phyloP scores from a whole-genome alignment of 2,113 vertebrate genomes.

The Hyaena hyaena region DNA sequence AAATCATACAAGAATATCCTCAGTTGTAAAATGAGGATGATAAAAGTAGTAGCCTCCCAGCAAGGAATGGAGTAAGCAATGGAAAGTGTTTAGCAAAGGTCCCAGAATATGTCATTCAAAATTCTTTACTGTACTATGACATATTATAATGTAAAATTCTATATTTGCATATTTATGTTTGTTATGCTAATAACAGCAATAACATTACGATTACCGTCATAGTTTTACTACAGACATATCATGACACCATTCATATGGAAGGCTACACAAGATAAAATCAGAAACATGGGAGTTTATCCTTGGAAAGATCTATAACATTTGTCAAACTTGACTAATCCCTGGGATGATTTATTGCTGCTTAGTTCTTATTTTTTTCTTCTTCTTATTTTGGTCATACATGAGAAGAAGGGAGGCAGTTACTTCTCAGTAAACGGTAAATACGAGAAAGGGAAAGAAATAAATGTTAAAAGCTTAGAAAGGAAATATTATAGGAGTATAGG shows the following conservation, averaged over 20 bases:
- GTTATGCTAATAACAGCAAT: background rate
- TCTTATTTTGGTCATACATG: background rate
- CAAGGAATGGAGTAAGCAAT: background rate
- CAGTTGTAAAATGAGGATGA: background rate
- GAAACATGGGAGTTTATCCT: background rate
- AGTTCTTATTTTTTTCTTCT: background rate
- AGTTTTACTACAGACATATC: background rate
- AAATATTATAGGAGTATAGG: background rate
- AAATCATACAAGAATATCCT: background rate
- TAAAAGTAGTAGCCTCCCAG: background rate
- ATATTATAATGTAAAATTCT: background rate
- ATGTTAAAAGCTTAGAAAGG: background rate
- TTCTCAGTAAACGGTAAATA: background rate
- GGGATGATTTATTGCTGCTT: background rate
- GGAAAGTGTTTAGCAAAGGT: background rate
- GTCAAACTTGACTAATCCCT: background rate
- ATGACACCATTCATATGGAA: background rate
- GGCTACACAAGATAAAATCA: conserved; percentile 1
- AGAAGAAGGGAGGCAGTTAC: background rate
- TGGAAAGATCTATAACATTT: background rate
- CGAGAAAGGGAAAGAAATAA: background rate
- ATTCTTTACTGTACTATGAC: background rate
- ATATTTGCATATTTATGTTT: background rate
- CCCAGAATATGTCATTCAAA: background rate
- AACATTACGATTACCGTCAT: background rate